These are phyloP conservation scores for Dolichallabes microphthalmus DNA, from an alignment of 2,113 vertebrate genomes.

Conservation along the genomic window DNA sequence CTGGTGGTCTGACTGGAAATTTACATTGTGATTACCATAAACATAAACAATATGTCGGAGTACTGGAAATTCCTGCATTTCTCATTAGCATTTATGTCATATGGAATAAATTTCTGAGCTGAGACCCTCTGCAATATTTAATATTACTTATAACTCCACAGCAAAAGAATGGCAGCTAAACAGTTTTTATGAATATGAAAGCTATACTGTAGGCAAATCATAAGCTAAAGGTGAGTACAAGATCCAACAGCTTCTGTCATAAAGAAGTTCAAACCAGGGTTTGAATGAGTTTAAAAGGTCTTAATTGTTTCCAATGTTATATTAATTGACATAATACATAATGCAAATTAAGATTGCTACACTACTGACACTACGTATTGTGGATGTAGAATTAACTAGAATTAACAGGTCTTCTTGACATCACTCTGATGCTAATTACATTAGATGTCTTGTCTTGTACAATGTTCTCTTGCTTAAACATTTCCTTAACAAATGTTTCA, in stretches of 20 bases:
- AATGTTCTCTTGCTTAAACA: constrained; percentile 15
- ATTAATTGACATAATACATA: neutral
- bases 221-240: neutral
- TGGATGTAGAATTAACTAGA: too few relatives aligned
- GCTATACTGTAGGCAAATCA: neutral
- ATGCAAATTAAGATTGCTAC: neutral
- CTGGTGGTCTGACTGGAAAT: constrained; percentile 20
- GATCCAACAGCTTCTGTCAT: neutral
- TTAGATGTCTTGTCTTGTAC: constrained; percentile 6
- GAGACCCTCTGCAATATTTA: neutral
- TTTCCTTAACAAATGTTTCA: constrained; percentile 22
- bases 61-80: neutral
- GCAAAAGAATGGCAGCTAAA: neutral
- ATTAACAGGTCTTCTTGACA: neutral
- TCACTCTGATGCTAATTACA: neutral
- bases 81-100: neutral
- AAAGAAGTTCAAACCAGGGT: neutral
- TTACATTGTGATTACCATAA: constrained; percentile 1
- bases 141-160: neutral
- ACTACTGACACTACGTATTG: neutral
- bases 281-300: neutral
- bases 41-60: neutral
- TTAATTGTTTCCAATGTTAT: neutral
- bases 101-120: neutral
- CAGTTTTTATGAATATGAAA: neutral